phyloP scores from a whole-genome alignment of 2,888 invertebrate species.

The Nephrotoma appendiculata region DNA sequence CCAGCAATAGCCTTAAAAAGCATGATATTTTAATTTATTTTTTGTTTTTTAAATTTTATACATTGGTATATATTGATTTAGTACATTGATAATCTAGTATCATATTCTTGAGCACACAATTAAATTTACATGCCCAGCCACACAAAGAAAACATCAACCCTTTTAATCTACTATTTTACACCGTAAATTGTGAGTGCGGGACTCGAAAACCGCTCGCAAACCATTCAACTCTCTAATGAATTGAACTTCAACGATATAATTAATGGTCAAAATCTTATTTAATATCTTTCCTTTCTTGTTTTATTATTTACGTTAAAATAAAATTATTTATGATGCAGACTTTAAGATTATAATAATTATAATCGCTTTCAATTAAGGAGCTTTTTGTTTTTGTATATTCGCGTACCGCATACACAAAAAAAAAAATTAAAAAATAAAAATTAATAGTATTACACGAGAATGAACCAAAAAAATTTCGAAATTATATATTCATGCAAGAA shows the following conservation, averaged over 20 bases:
- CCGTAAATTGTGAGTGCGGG: not conserved
- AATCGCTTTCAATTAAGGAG: not conserved
- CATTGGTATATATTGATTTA: too few relatives aligned
- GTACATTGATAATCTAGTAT: too few relatives aligned
- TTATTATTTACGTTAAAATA: not conserved
- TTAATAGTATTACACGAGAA: not conserved
- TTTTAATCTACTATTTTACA: not conserved
- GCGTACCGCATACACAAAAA: not conserved
- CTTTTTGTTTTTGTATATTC: not conserved
- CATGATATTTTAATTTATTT: too few relatives aligned
- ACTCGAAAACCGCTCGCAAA: not conserved
- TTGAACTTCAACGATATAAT: not conserved
- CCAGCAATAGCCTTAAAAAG: too few relatives aligned
- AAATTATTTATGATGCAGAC: not conserved
- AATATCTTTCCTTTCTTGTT: not conserved
- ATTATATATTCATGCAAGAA: not conserved
- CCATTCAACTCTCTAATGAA: not conserved
- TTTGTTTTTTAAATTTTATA: too few relatives aligned
- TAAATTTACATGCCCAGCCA: too few relatives aligned
- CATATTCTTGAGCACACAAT: too few relatives aligned
- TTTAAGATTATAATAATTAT: not conserved
- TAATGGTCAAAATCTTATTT: not conserved
- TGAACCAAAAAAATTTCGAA: not conserved
- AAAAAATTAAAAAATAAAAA: not conserved
- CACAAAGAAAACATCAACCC: not conserved